Conservation (phyloP, 2,888 invertebrate genomes). For the Chrysodeixis includens region DNA sequence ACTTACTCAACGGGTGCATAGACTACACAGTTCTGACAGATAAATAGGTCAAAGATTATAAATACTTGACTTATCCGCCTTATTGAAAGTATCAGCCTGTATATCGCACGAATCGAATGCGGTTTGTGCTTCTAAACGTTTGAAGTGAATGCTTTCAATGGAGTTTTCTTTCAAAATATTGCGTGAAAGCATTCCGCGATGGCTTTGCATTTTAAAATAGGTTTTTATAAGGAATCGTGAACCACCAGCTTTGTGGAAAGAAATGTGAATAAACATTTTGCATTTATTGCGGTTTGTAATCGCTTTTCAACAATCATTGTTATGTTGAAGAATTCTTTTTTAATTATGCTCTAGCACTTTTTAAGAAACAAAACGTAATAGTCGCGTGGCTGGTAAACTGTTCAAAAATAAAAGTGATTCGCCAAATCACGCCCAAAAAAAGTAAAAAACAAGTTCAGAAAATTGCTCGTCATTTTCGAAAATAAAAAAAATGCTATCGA, state of each 20-base stretch:
- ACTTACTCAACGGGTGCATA: no score
- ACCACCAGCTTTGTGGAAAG: conserved; percentile 36
- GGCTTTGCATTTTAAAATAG: conserved; percentile 70
- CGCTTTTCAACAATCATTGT: conserved; percentile 43
- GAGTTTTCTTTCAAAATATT: conserved; percentile 74
- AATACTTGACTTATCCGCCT: neutral
- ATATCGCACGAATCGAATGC: conserved; percentile 45
- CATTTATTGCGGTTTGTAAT: conserved; percentile 33
- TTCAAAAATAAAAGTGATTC: neutral
- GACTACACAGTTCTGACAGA: no score
- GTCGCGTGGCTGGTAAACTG: neutral
- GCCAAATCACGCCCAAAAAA: neutral
- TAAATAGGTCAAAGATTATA: neutral
- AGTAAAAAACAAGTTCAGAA: conserved; percentile 24
- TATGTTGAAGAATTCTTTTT: conserved; percentile 14
- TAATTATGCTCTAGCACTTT: neutral
- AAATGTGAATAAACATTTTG: conserved; percentile 53
- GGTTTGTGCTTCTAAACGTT: conserved; percentile 64
- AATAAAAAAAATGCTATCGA: conserved; percentile 58
- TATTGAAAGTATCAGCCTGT: conserved; percentile 8
- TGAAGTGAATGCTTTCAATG: conserved; percentile 62
- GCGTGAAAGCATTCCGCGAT: conserved; percentile 70
- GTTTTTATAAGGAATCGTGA: conserved; percentile 59
- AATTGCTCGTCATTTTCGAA: conserved; percentile 19
- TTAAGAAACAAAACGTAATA: neutral